Conservation (phyloP, 64 coral and sea anemone species). For the Porites australiensis region DNA sequence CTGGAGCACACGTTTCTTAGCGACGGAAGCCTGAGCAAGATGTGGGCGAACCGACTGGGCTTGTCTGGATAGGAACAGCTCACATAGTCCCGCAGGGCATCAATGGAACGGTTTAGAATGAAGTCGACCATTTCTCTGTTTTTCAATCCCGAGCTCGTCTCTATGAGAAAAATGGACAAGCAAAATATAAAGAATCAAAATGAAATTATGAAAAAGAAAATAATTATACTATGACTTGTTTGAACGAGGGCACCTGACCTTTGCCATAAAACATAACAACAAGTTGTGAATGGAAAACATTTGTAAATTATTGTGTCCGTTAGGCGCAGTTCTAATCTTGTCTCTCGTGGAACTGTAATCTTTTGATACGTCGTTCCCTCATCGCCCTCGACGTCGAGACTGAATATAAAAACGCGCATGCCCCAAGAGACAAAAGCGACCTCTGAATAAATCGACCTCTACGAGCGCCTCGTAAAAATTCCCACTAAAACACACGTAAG, state of each 20-base stretch:
- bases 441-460: too few species aligned
- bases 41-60: slow-evolving; percentile 95
- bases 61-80: slow-evolving; percentile 99
- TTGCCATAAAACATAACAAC: too few species aligned
- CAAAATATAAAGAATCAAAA: background rate
- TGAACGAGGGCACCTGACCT: background rate
- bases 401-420: too few species aligned
- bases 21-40: slow-evolving; percentile 90
- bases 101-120: slow-evolving; percentile 84
- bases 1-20: slow-evolving; percentile 77
- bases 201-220: background rate
- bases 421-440: too few species aligned
- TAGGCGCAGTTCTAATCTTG: too few species aligned
- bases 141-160: slow-evolving; percentile 78
- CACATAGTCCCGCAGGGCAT: slow-evolving; percentile 91
- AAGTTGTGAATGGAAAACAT: too few species aligned
- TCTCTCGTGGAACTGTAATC: too few species aligned
- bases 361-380: too few species aligned
- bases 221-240: background rate
- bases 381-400: too few species aligned
- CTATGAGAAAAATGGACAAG: slow-evolving; percentile 44
- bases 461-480: too few species aligned
- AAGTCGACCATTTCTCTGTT: slow-evolving; percentile 93
- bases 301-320: too few species aligned
- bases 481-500: too few species aligned